Conservation (phyloP, 2,888 invertebrate genomes). For the Drosophila borborema region DNA sequence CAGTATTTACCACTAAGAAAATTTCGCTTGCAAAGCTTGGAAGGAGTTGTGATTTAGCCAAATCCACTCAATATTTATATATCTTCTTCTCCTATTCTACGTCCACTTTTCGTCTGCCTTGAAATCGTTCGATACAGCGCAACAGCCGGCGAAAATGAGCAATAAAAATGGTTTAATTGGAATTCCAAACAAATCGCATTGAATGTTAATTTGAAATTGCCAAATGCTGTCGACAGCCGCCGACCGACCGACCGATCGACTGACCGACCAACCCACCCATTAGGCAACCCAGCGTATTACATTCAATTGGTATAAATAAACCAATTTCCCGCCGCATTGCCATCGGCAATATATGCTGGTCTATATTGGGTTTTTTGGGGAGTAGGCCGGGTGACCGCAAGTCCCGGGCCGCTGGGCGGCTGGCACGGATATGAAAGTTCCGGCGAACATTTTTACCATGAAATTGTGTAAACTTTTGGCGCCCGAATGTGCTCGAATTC, state of each 20-base stretch:
- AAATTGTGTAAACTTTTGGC: constrained; percentile 62
- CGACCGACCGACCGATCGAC: not conserved
- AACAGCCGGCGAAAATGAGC: constrained; percentile 38
- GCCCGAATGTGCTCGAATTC: constrained; percentile 55
- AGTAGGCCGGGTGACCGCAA: not conserved
- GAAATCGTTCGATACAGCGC: not conserved
- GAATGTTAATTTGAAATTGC: constrained; percentile 73
- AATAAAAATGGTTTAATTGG: constrained; percentile 66
- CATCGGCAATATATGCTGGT: constrained; percentile 41
- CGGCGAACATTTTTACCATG: constrained; percentile 56
- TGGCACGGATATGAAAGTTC: constrained; percentile 49
- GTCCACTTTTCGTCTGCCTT: not conserved
- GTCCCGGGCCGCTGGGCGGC: constrained; percentile 4
- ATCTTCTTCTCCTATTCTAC: not conserved
- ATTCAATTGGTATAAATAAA: constrained; percentile 73
- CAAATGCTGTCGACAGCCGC: constrained; percentile 46
- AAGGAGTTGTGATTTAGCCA: not conserved
- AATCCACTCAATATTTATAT: constrained; percentile 1
- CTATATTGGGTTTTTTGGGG: not conserved
- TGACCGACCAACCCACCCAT: not conserved
- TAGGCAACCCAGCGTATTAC: constrained; percentile 18
- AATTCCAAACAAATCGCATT: constrained; percentile 71
- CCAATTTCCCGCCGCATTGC: constrained; percentile 75
- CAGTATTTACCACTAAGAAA: too few species aligned
- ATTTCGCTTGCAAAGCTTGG: too few species aligned